Base-by-base conservation (phyloP, 2,888 invertebrate genomes). In the Blera fallax region DNA sequence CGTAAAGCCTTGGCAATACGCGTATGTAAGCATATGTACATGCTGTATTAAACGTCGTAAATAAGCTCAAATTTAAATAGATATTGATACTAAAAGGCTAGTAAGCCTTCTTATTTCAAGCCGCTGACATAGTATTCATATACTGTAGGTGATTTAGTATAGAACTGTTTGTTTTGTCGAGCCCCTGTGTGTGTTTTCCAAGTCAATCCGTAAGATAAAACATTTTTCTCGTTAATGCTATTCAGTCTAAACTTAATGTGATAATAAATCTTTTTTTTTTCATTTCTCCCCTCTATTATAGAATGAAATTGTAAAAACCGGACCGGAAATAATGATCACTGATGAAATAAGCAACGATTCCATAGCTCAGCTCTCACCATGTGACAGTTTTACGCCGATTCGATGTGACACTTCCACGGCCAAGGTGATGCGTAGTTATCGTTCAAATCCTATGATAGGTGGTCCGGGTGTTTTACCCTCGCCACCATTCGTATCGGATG, bases 401-500 rank as follows among this genome's bases (percentile, higher is more conserved):
- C 11, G 52, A 34, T 50, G 70, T 16, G 52, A 62, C 4, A 37
- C 87, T 11, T 67, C 87, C 1, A 88, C 90, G 3, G 87, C 87
- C 8, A 82, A 90, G 34, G 87, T 90, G 62, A 60, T 92, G 74
- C 90, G 90, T 48, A 90, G 89, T 65, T 91, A 88, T 81, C 89
- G 89, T 40, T 89, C 91, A 60, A 92, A 92, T 89, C 92, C 92
- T 0, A 87, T 92, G 90, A 91, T 92, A 16, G 90, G 91, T 70
- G 92, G 92, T 16, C 88, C 88, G 70, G 88, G 87, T 29, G 83
- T 89, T 14, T 69, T 91, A 34, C 90, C 90, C 64, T 91, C 91
- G 18, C 91, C 91, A 8, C 88, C 89, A 11, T 87, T 87, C 14
- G 76, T 72, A 24, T 73, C 74, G 18, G 90, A 91, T 14, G 90